Evolutionary conservation across 1,140 invertebrate genomes (phyloP), one percentile per base, ranked within the genome.

Genomic region (Heliconius eleuchia): DNA sequence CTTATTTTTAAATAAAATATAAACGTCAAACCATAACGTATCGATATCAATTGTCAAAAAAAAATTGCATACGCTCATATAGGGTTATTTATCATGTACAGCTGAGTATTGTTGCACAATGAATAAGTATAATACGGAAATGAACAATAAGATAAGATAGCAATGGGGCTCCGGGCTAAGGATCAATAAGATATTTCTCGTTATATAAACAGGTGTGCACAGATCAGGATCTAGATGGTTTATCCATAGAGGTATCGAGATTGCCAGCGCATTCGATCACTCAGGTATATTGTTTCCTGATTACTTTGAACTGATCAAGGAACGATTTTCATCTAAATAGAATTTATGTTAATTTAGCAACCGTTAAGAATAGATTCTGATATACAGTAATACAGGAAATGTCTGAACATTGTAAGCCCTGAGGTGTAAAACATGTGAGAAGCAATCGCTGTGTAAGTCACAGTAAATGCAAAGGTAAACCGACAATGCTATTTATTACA

Each of bases 311-410:
- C 83, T 87, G 86, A 88, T 88, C 85, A 84, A 83, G 76, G 79
- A 82, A 82, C 80, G 85, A 89, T 88, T 88, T 83, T 87, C 84
- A 91, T 92, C 86, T 88, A 90, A 88, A 91, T 90, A 89, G 88
- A 90, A 88, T 91, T 90, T 89, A 94, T 92, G 91, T 90, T 90
- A 90, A 92, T 92, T 89, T 86, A 86, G 83, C 78, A 86, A 88
- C 87, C 84, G 87, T 83, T 86, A 83, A 87, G 86, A 86, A 87
- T 89, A 87, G 86, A 87, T 86, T 85, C 88, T 88, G 84, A 85
- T 85, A 89, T 84, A 86, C 87, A 84, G 85, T 88, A 90, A 92
- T 92, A 91, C 91, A 93, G 92, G 91, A 94, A 93, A 93, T 85
- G 89, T 91, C 87, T 82, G 82, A 86, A 85, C 86, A 85, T 89